phyloP scores from a whole-genome alignment of 2,113 vertebrate genomes.

The Bombycilla garrulus region DNA sequence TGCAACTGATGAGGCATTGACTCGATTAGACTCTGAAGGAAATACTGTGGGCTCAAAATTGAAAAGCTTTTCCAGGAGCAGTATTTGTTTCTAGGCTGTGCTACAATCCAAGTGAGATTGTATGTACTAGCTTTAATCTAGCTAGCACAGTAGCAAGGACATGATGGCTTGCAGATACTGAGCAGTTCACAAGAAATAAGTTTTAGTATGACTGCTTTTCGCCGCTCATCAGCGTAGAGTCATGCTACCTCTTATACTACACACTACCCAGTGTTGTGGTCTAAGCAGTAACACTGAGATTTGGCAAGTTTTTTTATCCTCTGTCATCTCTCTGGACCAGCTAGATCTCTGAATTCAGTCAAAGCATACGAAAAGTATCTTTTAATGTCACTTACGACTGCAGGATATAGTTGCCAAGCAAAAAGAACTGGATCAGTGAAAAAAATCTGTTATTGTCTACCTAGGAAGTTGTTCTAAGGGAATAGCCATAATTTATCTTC shows the following conservation, averaged over 20 bases:
- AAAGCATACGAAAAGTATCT: neutral
- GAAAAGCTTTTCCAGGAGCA: neutral
- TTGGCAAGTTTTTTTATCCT: neutral
- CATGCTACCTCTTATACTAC: neutral
- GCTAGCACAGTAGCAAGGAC: neutral
- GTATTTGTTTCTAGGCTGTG: neutral
- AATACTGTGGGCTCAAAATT: neutral
- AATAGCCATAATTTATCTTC: neutral
- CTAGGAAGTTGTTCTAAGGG: neutral
- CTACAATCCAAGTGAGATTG: neutral
- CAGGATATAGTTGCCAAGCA: neutral
- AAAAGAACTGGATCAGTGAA: neutral
- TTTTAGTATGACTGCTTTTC: neutral
- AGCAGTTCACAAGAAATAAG: neutral
- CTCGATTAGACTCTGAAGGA: neutral
- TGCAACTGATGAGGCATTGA: neutral
- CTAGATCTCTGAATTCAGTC: neutral
- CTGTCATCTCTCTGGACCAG: neutral
- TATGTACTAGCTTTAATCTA: neutral
- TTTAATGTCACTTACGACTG: neutral
- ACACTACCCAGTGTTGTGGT: neutral
- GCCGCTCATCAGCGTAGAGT: neutral
- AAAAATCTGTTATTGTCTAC: neutral
- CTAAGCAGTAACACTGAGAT: neutral
- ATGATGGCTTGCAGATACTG: neutral